Conservation (phyloP, 2,888 invertebrate genomes). For the Pseudococcus viburni region DNA sequence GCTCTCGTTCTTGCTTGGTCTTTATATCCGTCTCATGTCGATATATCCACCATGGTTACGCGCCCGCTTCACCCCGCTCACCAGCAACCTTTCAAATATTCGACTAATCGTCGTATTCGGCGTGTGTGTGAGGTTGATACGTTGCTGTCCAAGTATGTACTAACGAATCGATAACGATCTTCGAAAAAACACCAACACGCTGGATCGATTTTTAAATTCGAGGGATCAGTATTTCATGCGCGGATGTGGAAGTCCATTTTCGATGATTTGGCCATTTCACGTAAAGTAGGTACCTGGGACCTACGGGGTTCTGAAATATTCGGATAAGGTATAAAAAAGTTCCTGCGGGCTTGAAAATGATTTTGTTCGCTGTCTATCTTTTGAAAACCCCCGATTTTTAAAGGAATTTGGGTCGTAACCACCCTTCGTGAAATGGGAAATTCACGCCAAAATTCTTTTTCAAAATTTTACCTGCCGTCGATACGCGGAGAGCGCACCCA, state of each 20-base stretch:
- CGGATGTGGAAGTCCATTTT: not conserved
- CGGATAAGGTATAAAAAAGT: no score
- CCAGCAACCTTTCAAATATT: not conserved
- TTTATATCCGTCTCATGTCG: not conserved
- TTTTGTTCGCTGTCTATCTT: no score
- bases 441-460: no score
- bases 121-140: not conserved
- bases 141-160: not conserved
- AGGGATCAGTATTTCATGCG: not conserved
- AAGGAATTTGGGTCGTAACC: no score
- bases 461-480: no score
- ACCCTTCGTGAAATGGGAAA: no score
- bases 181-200: not conserved
- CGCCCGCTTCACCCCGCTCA: not conserved
- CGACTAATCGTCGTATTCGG: slow-evolving; percentile 11
- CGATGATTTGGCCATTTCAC: not conserved
- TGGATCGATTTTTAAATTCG: not conserved
- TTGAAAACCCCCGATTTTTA: no score
- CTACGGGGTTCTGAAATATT: not conserved
- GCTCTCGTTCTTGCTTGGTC: slow-evolving; percentile 17
- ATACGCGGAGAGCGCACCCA: no score
- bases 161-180: not conserved
- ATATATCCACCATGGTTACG: not conserved
- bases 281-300: no score
- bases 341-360: no score